Evolutionary conservation across 2,888 invertebrate species (phyloP), one percentile per base, ranked within the genome.

Genomic region (Nezara viridula): DNA sequence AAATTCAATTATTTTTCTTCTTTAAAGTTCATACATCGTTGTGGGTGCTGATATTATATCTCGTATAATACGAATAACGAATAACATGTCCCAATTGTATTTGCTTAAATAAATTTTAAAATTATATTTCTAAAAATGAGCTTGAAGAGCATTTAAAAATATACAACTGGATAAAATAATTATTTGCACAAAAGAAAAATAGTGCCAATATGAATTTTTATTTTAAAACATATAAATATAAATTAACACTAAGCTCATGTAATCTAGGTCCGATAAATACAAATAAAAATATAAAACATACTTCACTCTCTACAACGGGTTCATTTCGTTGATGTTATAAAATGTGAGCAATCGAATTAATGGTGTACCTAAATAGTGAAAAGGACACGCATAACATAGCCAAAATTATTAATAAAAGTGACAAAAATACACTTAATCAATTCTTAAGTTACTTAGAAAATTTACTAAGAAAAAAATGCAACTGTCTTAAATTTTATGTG

Each of bases 311-410:
- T 88, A 88, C 88, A 88, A 44, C 32, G 88, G 88, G 88, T 81
- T 88, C 60, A 66, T 88, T 88, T 88, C 81, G 77, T 87, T 88
- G 77, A 81, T 88, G 88, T 88, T 88, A 88, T 50, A 88, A 88
- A 77, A 73, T 32, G 88, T 88, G 88, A 88, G 88, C 88, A 88
- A 88, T 88, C 21, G 88, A 88, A 88, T 32, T 81, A 88, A 88
- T 21, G 66, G 81, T 81, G 81, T 81, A 88, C 88, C 81, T 77
- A 81, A 55, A 77, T 66, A 66, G 87, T 87, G 87, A 52, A 77
- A 88, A 88, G 52, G 88, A 77, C 88, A 81, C 88, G 40, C 77
- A 47, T 73, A 88, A 81, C 49, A 37, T 77, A 88, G 81, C 60
- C 47, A 50, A 88, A 49, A 81, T 88, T 77, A 88, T 77, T 88